phyloP scores from a whole-genome alignment of 2,888 invertebrate species.

The Diachrysia chrysitis region DNA sequence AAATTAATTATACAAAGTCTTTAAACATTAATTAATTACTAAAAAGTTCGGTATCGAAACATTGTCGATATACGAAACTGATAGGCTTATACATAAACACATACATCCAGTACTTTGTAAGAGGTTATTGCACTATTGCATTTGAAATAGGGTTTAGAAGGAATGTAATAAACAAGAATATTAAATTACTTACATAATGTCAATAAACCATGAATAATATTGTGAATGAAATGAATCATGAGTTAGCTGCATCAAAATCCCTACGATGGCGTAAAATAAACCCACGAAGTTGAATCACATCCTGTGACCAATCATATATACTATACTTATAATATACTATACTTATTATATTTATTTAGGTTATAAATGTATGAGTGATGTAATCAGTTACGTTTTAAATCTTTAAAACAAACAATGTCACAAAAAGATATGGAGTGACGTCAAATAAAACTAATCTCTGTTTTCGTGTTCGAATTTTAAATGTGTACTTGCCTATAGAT shows the following conservation, averaged over 20 bases:
- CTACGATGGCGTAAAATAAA: constrained; percentile 74
- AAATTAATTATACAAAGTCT: neutral
- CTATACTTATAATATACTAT: too few relatives aligned
- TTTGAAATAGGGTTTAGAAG: constrained; percentile 50
- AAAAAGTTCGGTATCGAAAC: neutral
- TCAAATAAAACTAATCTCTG: neutral
- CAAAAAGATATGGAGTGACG: neutral
- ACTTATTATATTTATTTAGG: constrained; percentile 23
- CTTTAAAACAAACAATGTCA: neutral
- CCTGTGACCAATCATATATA: constrained; percentile 63
- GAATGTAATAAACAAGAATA: constrained; percentile 57
- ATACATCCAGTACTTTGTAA: constrained; percentile 4
- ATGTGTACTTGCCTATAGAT: neutral
- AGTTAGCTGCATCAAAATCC: constrained; percentile 62
- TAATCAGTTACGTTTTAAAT: constrained; percentile 6
- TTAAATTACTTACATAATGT: constrained; percentile 62
- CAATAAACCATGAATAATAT: constrained; percentile 63
- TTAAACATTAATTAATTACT: neutral
- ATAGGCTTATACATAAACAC: constrained; percentile 8
- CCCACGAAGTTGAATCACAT: constrained; percentile 74
- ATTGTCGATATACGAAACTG: neutral
- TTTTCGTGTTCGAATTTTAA: neutral
- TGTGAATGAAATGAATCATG: constrained; percentile 61
- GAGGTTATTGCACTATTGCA: constrained; percentile 57
- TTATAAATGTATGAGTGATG: constrained; percentile 14